Base-by-base conservation (phyloP, 2,113 vertebrate species). In the Pogona vitticeps region DNA sequence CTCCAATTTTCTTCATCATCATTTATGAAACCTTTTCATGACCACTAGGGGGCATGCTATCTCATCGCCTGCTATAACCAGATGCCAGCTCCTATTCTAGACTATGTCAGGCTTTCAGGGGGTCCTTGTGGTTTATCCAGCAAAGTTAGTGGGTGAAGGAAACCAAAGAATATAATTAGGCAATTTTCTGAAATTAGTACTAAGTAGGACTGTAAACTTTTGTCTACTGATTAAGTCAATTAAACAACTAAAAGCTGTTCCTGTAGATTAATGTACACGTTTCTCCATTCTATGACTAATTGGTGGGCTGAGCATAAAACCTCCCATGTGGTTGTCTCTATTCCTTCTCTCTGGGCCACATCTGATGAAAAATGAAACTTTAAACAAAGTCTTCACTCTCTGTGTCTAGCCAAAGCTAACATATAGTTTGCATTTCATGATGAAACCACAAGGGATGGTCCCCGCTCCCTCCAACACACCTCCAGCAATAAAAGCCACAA, bases 141-240 rank as follows among this genome's bases (percentile, higher is more conserved):
- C 58, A 70, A 68, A 81, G 40, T 73, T 26, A 79, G 83, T 85
- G 42, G 42, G 61, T 46, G 42, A 77, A 68, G 26, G n/a, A 86
- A 65, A 81, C 58, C 56, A 65, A 73, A 86, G n/a, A 63, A 85
- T 23, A 78, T 77, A 63, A 63, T 81, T 81, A 75, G 31, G 58
- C 68, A 33, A 73, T 72, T 79, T 80, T 80, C 38, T 52, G n/a
- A 86, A 80, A 86, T 75, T 81, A 86, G 68, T 26, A 58, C 40
- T 65, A 75, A 81, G 68, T n/a, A 86, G 15, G 58, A 13, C 17
- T 73, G 31, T 68, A 65, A 80, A 77, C 31, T 65, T 80, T 73
- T 31, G 63, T 67, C 75, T 84, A 56, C 76, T 73, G 20, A 75
- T 86, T 80, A 52, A 72, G 61, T 63, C 58, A 75, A 36, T 86